phyloP scores from a whole-genome alignment of 1,140 invertebrate genomes.

The Cecropterus lyciades region DNA sequence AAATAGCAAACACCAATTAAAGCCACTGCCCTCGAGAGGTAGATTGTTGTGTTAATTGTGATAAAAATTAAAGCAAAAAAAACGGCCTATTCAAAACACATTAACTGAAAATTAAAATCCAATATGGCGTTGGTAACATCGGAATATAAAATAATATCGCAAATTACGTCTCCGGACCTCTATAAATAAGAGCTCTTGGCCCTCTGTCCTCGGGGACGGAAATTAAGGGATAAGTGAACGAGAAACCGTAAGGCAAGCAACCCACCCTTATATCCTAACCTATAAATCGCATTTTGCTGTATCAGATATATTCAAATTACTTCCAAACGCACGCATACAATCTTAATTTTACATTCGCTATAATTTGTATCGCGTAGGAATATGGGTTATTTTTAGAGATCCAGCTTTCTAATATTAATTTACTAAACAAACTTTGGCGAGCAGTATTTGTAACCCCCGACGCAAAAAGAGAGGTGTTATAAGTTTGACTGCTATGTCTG shows the following conservation, averaged over 20 bases:
- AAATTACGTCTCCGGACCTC: constrained; percentile 21
- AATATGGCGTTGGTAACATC: constrained; percentile 3
- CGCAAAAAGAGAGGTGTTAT: no score
- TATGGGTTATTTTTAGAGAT: not conserved
- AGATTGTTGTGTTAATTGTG: no score
- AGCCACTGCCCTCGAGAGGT: no score
- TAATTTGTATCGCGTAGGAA: not conserved
- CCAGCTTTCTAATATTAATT: not conserved
- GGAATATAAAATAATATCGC: constrained; percentile 20
- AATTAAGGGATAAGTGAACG: constrained; percentile 31
- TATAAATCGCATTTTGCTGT: constrained; percentile 27
- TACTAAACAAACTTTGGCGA: not conserved
- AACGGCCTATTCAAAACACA: not conserved
- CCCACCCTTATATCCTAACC: constrained; percentile 10
- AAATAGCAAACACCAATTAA: no score
- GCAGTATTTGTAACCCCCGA: no score
- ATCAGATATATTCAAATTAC: constrained; percentile 27
- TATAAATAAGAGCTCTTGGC: constrained; percentile 20
- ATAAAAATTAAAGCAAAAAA: no score
- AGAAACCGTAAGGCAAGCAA: not conserved
- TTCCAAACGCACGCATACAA: constrained; percentile 13
- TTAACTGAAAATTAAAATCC: constrained; percentile 9
- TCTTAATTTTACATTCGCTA: not conserved
- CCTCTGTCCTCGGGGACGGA: constrained; percentile 13
- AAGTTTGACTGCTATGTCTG: no score